Base-by-base conservation (phyloP, 2,888 invertebrate genomes). In the Erebia palarica region DNA sequence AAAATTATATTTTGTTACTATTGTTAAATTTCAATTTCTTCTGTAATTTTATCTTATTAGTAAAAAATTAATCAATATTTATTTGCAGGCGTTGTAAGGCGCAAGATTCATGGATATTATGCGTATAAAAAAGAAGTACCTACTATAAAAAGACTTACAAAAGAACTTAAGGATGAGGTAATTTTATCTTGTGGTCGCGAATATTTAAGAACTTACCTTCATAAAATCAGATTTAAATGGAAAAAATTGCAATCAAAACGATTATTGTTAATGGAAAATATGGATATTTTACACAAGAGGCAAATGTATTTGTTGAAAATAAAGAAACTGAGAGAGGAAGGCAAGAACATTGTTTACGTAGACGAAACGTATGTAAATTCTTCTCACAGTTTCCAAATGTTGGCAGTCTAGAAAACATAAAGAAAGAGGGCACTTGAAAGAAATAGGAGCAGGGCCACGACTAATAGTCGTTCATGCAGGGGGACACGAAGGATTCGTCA, bases 291-390 rank as follows among this genome's bases (percentile, higher is more conserved):
- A n/a, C n/a, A n/a, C n/a, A n/a, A n/a, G n/a, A n/a, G n/a, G n/a
- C n/a, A n/a, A n/a, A n/a, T n/a, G n/a, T n/a, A n/a, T n/a, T n/a
- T 49, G 47, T 11, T 49, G 11, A 49, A 49, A 49, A 49, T 49
- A 49, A 49, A 49, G 47, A 49, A 49, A 49, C 47, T 49, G 10
- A 49, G 47, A 49, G 47, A 49, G 47, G 13, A 49, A 49, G 47
- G 51, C 3, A 51, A 7, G 51, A 51, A 51, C n/a, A 51, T 51
- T 51, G 51, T n/a, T 14, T 51, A 51, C 51, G 51, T 51, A 51
- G 51, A 51, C 51, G 51, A 51, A 51, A 51, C 51, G 5, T 51
- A 51, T n/a, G 51, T 51, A 51, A 51, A 51, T 51, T 51, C 51
- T 51, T 51, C 51, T 14, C 51, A 51, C 51, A 51, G 51, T 51